These are phyloP conservation scores for Zaprionus nigranus DNA, from an alignment of 1,140 invertebrate species.

Conservation along the genomic window DNA sequence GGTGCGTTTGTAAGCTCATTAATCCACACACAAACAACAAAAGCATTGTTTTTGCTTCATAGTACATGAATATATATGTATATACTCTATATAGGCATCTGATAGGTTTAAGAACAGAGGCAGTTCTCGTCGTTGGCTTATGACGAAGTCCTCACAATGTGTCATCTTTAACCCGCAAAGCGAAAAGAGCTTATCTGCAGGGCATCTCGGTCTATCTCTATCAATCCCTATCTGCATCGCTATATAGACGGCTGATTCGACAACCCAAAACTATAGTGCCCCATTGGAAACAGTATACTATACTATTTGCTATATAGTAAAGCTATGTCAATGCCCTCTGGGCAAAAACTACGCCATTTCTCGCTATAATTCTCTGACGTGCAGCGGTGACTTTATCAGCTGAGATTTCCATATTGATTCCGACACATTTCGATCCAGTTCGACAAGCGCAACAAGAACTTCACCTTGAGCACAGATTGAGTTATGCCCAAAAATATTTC, in stretches of 20 bases:
- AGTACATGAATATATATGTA: constrained; percentile 23
- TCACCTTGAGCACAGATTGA: constrained; percentile 6
- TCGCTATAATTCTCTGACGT: constrained; percentile 29
- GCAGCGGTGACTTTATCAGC: constrained; percentile 52
- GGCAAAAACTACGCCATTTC: constrained; percentile 39
- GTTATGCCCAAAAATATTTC: neutral
- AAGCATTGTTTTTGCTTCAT: constrained; percentile 58
- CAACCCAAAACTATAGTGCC: neutral
- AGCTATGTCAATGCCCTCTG: constrained; percentile 55
- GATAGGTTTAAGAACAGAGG: constrained; percentile 36
- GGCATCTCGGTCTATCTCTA: constrained; percentile 5
- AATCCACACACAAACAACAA: constrained; percentile 74
- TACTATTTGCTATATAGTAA: neutral
- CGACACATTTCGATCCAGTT: constrained; percentile 27
- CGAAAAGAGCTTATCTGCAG: constrained; percentile 17
- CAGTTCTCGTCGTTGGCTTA: constrained; percentile 34
- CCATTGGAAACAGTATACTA: neutral
- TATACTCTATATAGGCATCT: neutral
- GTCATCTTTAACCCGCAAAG: constrained; percentile 42
- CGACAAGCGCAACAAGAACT: constrained; percentile 6
- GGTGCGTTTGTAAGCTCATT: constrained; percentile 23
- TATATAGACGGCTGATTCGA: neutral
- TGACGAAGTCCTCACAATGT: constrained; percentile 48
- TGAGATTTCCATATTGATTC: constrained; percentile 59
- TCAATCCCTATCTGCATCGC: constrained; percentile 6